Evolutionary conservation across 1,140 invertebrate species (phyloP).

Genomic region (Forficula auricularia): DNA sequence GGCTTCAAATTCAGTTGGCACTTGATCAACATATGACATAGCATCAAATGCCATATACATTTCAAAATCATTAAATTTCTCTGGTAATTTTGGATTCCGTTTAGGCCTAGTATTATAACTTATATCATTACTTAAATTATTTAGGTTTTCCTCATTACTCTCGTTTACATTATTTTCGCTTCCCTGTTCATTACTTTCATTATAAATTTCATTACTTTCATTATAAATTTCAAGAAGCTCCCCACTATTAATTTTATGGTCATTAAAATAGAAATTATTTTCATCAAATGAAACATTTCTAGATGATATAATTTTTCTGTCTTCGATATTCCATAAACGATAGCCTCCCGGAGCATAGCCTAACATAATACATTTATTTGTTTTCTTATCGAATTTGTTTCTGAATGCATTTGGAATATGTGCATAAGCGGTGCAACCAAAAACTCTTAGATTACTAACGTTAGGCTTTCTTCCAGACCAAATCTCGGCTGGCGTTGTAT

Average conservation of each 20-base stretch:
- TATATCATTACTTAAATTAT: too few relatives aligned
- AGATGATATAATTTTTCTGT: not conserved
- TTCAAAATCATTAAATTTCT: too few relatives aligned
- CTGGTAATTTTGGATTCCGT: too few relatives aligned
- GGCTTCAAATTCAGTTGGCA: not conserved
- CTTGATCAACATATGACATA: not conserved
- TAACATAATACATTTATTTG: slow-evolving; percentile 7
- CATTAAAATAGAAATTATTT: slow-evolving; percentile 2
- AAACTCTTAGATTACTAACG: slow-evolving; percentile 11
- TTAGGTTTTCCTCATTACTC: too few relatives aligned
- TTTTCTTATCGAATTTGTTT: slow-evolving; percentile 8
- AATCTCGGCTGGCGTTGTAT: slow-evolving; percentile 1
- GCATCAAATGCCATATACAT: too few relatives aligned
- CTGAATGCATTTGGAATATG: slow-evolving; percentile 10
- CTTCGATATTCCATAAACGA: slow-evolving; percentile 4
- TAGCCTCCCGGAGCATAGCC: slow-evolving; percentile 11
- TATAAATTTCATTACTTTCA: too few relatives aligned
- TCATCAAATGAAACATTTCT: slow-evolving; percentile 8
- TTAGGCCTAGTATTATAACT: too few relatives aligned
- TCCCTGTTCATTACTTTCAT: too few relatives aligned
- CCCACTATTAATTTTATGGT: too few relatives aligned
- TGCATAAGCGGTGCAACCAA: slow-evolving; percentile 9
- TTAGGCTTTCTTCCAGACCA: slow-evolving; percentile 8
- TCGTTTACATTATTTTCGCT: too few relatives aligned
- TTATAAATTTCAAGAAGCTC: too few relatives aligned